phyloP scores from a whole-genome alignment of 2,888 invertebrate genomes.

The Dromius quadrimaculatus region DNA sequence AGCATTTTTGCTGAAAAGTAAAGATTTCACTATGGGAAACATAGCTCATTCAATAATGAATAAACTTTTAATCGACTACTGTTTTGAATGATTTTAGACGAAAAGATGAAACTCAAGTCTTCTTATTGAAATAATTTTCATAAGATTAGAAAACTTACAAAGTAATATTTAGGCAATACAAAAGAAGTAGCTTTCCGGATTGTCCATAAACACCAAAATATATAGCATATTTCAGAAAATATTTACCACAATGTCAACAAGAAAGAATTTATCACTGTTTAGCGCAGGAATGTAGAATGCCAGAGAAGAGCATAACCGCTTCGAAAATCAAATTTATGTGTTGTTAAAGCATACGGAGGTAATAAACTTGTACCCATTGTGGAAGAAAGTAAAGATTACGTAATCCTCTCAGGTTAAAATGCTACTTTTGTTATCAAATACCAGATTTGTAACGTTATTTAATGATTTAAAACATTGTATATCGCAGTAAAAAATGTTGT shows the following conservation, averaged over 20 bases:
- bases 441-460: background rate
- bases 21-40: too few species aligned
- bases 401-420: background rate
- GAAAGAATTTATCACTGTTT: slow-evolving; percentile 5
- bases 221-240: slow-evolving; percentile 3
- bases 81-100: too few species aligned
- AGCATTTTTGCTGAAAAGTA: too few species aligned
- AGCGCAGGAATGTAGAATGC: background rate
- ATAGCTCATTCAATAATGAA: too few species aligned
- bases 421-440: slow-evolving; percentile 4
- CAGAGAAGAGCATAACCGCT: background rate
- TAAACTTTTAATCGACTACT: too few species aligned
- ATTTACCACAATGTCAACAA: slow-evolving; percentile 4
- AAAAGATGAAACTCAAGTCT: too few species aligned
- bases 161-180: too few species aligned
- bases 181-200: background rate
- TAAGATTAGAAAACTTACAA: too few species aligned
- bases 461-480: slow-evolving; percentile 4
- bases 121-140: too few species aligned
- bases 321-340: slow-evolving; percentile 1
- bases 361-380: background rate
- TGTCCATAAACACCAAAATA: background rate
- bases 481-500: background rate
- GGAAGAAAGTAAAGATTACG: slow-evolving; percentile 3
- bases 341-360: background rate